Evolutionary conservation across 2,113 vertebrate genomes (phyloP), one percentile per base, ranked within the genome.

Genomic region (Hemicordylus capensis): DNA sequence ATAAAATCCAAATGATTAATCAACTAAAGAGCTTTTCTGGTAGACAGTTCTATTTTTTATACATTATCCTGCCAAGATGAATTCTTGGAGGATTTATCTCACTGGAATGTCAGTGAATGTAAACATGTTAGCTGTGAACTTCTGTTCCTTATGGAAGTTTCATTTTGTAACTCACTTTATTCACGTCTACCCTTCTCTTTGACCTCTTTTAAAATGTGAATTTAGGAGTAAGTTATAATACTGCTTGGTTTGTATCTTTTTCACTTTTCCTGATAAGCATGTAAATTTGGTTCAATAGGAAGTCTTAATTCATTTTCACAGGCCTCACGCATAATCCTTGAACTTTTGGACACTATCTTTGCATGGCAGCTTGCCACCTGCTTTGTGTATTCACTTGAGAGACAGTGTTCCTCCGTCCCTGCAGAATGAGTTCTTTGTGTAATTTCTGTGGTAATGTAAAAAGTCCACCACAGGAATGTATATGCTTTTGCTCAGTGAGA

Each of bases 381-480:
- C 88, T 89, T 85, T 85, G 42, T 67, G 90, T 90, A 91, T 66
- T 88, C 87, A 54, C 80, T 88, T 4, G 88, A 76, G 82, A 89
- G 59, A 83, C 91, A 85, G 0, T 70, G 88, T 80, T 82, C 87
- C 81, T 91, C 85, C 91, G 87, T 85, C 76, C 70, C 51, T 46
- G 69, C 81, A 87, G 59, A 94, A 94, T 14, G 85, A 78, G 84
- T 82, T 89, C 94, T 94, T 91, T 89, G 89, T 93, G 91, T 88
- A 85, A 87, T 77, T 83, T 80, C 81, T 28, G 85, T 1, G 0
- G 78, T 72, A 74, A 59, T 77, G 80, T 46, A 54, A 81, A 78
- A 84, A 87, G 86, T 88, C 87, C 79, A 88, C 19, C 84, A 37
- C 83, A 86, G 91, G 89, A 94, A 93, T 90, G 81, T 64, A 88